Conservation (phyloP, 2,888 invertebrate species). For the Pammene aurita region DNA sequence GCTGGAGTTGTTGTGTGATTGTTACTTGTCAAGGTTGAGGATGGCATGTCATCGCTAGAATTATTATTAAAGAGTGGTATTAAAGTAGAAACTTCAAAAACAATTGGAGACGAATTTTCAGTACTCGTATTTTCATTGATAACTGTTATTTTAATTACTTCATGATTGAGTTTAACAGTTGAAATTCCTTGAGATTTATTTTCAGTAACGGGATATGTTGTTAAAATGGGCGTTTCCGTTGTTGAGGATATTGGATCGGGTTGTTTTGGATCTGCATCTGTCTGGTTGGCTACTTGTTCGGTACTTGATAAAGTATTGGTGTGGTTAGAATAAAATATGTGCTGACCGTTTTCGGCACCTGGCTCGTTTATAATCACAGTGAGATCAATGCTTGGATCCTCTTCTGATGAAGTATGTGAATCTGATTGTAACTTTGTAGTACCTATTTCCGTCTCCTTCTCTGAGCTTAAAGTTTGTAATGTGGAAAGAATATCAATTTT, state of each 20-base stretch:
- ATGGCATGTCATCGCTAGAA: neutral
- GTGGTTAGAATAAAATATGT: slow-evolving; percentile 50
- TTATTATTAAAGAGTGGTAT: slow-evolving; percentile 55
- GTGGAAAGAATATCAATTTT: slow-evolving; percentile 48
- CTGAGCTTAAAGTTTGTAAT: neutral
- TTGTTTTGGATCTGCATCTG: slow-evolving; percentile 31
- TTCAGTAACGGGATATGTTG: slow-evolving; percentile 30
- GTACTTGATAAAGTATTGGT: slow-evolving; percentile 54
- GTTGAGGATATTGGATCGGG: neutral
- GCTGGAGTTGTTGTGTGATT: slow-evolving; percentile 22
- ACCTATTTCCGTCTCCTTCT: slow-evolving; percentile 42
- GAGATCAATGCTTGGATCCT: slow-evolving; percentile 65
- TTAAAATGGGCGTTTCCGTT: slow-evolving; percentile 33
- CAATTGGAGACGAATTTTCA: slow-evolving; percentile 47
- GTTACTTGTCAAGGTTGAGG: neutral
- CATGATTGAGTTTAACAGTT: slow-evolving; percentile 51
- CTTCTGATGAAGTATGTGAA: slow-evolving; percentile 48
- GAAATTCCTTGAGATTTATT: slow-evolving; percentile 41
- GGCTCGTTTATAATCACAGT: slow-evolving; percentile 70
- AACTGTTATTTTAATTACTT: slow-evolving; percentile 61
- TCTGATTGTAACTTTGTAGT: slow-evolving; percentile 45
- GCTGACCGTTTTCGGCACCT: slow-evolving; percentile 46
- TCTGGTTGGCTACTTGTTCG: slow-evolving; percentile 50
- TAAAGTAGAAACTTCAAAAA: slow-evolving; percentile 66
- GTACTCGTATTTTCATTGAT: slow-evolving; percentile 52